Evolutionary conservation across 2,888 invertebrate genomes (phyloP).

Genomic region (Rhingia campestris): DNA sequence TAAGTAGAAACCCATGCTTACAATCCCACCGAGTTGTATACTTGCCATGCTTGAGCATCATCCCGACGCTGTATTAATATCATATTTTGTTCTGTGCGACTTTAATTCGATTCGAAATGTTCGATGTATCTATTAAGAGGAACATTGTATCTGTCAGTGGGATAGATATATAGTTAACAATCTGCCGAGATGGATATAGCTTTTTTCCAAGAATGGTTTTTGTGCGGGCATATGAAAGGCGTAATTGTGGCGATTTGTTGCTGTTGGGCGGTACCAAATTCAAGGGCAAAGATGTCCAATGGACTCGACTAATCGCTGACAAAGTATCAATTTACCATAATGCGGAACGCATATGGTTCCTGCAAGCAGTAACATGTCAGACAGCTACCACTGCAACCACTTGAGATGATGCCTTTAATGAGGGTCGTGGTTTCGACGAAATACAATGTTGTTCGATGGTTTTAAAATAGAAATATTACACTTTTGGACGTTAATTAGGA

Average conservation of each 20-base stretch:
- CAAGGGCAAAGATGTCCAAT: constrained; percentile 44
- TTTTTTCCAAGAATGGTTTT: neutral
- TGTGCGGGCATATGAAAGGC: neutral
- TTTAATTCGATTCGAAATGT: constrained; percentile 68
- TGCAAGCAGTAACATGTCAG: neutral
- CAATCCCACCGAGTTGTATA: constrained; percentile 22
- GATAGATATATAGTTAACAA: constrained; percentile 6
- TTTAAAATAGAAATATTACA: constrained; percentile 43
- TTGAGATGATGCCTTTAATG: constrained; percentile 8
- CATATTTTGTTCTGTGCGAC: constrained; percentile 44
- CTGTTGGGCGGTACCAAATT: constrained; percentile 19
- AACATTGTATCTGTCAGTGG: constrained; percentile 54
- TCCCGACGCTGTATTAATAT: constrained; percentile 51
- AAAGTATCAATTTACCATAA: constrained; percentile 71
- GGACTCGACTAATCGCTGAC: constrained; percentile 67
- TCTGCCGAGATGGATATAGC: neutral
- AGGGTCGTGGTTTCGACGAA: constrained; percentile 37
- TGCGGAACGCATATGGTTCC: constrained; percentile 56
- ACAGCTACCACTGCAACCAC: neutral
- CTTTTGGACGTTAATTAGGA: constrained; percentile 67
- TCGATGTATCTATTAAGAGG: constrained; percentile 62
- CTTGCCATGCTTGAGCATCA: constrained; percentile 37
- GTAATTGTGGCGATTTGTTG: constrained; percentile 57
- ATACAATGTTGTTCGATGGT: constrained; percentile 13
- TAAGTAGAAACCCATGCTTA: constrained; percentile 48